phyloP scores from a whole-genome alignment of 2,113 vertebrate genomes.

The Microtus pennsylvanicus region DNA sequence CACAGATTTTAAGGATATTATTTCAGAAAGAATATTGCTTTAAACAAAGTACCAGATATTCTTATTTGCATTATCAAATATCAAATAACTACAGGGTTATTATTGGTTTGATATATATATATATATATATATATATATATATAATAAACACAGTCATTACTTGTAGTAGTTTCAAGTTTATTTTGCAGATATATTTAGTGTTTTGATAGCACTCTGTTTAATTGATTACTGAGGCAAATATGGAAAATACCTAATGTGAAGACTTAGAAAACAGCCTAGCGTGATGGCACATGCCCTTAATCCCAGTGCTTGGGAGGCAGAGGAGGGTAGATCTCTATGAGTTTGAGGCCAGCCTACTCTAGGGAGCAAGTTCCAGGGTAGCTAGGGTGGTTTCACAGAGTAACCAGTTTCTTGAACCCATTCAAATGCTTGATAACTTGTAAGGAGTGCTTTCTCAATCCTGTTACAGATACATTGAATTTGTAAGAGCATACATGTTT shows the following conservation, averaged over 20 bases:
- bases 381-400: not conserved
- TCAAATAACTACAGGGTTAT: not conserved
- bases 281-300: not conserved
- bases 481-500: not conserved
- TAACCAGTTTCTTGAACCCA: not conserved
- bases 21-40: not conserved
- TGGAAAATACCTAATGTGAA: not conserved
- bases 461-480: not conserved
- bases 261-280: not conserved
- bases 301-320: not conserved
- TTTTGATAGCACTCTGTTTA: not conserved
- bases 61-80: not conserved
- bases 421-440: not conserved
- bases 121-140: not conserved
- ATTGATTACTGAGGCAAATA: not conserved
- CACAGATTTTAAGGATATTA: constrained; percentile 10
- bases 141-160: not conserved
- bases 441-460: not conserved
- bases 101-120: not conserved
- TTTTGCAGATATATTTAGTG: constrained; percentile 11
- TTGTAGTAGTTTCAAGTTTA: not conserved
- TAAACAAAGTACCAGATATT: not conserved
- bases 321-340: not conserved
- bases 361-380: not conserved
- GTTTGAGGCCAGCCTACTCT: not conserved